Evolutionary conservation across 2,113 vertebrate genomes (phyloP).

Genomic region (Nycticorax nycticorax): DNA sequence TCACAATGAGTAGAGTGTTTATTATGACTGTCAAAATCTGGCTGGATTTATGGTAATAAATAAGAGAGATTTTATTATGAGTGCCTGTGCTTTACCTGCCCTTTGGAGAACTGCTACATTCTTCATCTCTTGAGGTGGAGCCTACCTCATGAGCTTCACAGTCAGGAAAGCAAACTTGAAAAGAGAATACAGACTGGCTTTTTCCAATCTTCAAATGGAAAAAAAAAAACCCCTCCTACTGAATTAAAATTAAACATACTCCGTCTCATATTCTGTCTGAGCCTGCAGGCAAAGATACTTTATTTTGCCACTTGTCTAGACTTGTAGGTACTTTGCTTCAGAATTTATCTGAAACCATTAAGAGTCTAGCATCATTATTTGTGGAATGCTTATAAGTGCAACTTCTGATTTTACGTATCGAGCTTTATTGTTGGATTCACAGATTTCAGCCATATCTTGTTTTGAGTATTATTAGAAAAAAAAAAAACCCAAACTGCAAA

Average conservation of each 20-base stretch:
- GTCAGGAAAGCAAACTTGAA: conserved; percentile 2
- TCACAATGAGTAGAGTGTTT: background rate
- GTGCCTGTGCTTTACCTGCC: background rate
- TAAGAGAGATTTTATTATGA: background rate
- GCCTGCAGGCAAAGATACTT: background rate
- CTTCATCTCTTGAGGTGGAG: background rate
- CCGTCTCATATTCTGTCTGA: conserved; percentile 28
- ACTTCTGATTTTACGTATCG: background rate
- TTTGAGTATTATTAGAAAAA: background rate
- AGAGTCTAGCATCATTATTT: background rate
- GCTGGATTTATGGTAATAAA: background rate
- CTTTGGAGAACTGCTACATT: background rate
- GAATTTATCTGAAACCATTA: background rate
- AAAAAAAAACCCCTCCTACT: background rate
- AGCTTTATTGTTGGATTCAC: background rate
- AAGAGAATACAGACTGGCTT: background rate
- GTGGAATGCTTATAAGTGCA: background rate
- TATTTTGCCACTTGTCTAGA: conserved; percentile 10
- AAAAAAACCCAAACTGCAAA: fast-evolving
- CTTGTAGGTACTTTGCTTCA: background rate
- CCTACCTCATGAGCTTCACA: background rate
- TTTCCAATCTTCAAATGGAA: background rate
- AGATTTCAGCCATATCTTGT: background rate
- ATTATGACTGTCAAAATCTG: background rate
- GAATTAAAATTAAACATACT: background rate